These are phyloP conservation scores for Anguilla marmorata DNA, from an alignment of 2,797 vertebrate species.

Conservation along the genomic window DNA sequence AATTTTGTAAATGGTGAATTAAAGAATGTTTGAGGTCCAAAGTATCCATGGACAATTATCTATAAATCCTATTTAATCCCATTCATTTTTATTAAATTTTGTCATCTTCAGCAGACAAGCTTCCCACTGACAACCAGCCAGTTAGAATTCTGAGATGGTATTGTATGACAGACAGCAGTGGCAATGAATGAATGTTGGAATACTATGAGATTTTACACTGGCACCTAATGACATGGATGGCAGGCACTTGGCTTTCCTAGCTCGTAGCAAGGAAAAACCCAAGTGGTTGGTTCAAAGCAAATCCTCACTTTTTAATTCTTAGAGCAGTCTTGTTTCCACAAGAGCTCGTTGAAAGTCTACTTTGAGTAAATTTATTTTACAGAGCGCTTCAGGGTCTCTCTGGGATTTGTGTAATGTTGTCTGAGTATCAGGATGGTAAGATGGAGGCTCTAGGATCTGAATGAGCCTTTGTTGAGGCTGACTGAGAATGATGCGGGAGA, in stretches of 20 bases:
- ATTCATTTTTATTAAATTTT: neutral
- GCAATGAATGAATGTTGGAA: neutral
- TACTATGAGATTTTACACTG: neutral
- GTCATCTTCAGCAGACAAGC: neutral
- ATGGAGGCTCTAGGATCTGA: neutral
- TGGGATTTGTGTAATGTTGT: neutral
- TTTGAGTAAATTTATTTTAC: neutral
- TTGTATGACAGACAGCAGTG: neutral
- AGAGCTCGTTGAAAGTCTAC: neutral
- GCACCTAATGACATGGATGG: too few relatives aligned
- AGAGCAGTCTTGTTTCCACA: neutral
- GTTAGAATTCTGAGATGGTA: neutral
- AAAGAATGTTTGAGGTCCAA: neutral
- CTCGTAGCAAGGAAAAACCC: neutral
- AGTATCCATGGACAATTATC: neutral
- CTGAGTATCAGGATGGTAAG: neutral
- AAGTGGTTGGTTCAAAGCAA: neutral
- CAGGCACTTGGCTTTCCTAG: neutral
- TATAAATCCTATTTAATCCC: neutral
- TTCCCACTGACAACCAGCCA: neutral
- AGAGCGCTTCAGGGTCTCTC: neutral
- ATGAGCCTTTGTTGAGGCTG: neutral
- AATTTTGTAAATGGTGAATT: too few relatives aligned
- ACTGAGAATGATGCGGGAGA: neutral
- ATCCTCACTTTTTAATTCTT: neutral